These are phyloP conservation scores for Andrena minutula DNA, from an alignment of 2,888 invertebrate species.

Conservation along the genomic window DNA sequence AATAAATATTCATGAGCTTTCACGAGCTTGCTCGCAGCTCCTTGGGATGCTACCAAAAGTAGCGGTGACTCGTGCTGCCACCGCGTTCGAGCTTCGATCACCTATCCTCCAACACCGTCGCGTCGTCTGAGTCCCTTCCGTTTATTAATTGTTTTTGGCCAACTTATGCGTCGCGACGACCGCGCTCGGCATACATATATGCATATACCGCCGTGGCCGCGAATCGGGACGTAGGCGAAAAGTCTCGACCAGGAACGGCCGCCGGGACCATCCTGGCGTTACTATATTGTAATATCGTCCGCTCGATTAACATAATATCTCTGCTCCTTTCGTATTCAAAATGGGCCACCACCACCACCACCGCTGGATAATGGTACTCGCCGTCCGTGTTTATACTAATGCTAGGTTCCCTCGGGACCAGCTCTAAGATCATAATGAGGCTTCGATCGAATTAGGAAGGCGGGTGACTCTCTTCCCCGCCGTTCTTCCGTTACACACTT, in stretches of 20 bases:
- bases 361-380: constrained; percentile 80
- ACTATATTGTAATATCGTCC: constrained; percentile 77
- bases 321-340: constrained; percentile 82
- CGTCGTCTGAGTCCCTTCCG: constrained; percentile 1
- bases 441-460: constrained; percentile 80
- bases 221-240: constrained; percentile 66
- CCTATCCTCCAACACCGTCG: neutral
- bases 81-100: neutral
- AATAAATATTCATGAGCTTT: constrained; percentile 73
- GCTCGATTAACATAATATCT: constrained; percentile 82
- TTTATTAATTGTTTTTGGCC: constrained; percentile 60
- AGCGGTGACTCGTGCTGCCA: constrained; percentile 14
- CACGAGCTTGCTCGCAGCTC: constrained; percentile 12
- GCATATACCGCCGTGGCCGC: constrained; percentile 26
- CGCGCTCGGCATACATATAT: constrained; percentile 33
- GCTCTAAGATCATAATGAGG: constrained; percentile 81
- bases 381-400: constrained; percentile 82
- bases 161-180: constrained; percentile 34
- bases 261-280: constrained; percentile 63
- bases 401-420: constrained; percentile 78
- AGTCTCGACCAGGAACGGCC: constrained; percentile 61
- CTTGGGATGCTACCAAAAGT: neutral
- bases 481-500: constrained; percentile 47
- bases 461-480: constrained; percentile 66
- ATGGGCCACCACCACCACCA: constrained; percentile 74